Evolutionary conservation across 2,113 vertebrate genomes (phyloP), one percentile per base, ranked within the genome.

Genomic region (Pelvicachromis taeniatus): DNA sequence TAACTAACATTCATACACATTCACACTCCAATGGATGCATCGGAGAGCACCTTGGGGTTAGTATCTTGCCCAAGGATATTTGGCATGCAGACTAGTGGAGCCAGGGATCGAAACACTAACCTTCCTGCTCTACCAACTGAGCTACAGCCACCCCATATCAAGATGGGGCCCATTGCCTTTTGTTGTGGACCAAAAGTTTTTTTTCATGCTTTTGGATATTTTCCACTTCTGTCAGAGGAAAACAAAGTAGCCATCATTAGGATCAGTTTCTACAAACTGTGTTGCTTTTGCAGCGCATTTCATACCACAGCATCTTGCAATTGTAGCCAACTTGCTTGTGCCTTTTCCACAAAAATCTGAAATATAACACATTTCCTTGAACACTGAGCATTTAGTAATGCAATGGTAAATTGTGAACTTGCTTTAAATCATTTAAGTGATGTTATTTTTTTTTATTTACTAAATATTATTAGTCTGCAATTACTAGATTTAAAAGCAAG

Each of bases 371-470:
- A 16, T 29, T 29, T 48, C 14, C 17, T 48, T 7, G 42, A 48
- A 29, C 68, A 73, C 42, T 40, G n/a, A 78, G n/a, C n/a, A 16
- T 35, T 63, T 48, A 33, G 13, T 33, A 63, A 26, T 63, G 29
- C 4, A 35, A 52, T 38, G 0, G 2, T 38, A 81, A 53, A 38
- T 63, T 5, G 0, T 7, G 0, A 63, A 16, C 35, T 13, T 17
- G 21, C 21, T 79, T 29, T 45, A 26, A 29, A 23, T 38, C 0
- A 33, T 17, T 3, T 48, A 4, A 29, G 17, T 52, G 14, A 19
- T 52, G 50, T 52, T 9, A 19, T 40, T 42, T 42, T 68, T n/a
- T 68, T 23, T 42, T 3, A 48, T 19, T 73, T 48, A 12, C 23
- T 48, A 48, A 29, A 48, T 6, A 11, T 48, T 11, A 45, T 48